Evolutionary conservation across 2,797 vertebrate species (phyloP).

Genomic region (Coilia nasus): DNA sequence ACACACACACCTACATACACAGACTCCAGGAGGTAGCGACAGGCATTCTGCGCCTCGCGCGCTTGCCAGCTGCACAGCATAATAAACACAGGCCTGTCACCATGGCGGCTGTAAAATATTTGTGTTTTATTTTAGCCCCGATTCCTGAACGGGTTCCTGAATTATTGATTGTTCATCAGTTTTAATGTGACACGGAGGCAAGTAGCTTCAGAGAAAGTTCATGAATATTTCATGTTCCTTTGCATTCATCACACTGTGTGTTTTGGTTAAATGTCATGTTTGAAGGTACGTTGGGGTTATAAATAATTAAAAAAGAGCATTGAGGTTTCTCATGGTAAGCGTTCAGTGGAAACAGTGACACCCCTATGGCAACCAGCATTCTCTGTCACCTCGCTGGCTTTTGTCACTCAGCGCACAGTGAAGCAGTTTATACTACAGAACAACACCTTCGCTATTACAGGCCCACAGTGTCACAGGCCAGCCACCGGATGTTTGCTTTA

Average conservation of each 20-base stretch:
- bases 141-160: conserved; percentile 4
- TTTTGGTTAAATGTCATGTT: conserved; percentile 55
- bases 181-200: background rate
- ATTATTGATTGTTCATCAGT: conserved; percentile 40
- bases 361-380: background rate
- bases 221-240: conserved; percentile 6
- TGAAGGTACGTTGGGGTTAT: background rate
- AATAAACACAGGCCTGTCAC: conserved; percentile 33
- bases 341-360: background rate
- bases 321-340: too few relatives aligned
- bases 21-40: conserved; percentile 5
- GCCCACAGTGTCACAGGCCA: background rate
- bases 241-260: conserved; percentile 57
- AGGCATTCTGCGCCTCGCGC: conserved; percentile 33
- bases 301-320: too few relatives aligned
- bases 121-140: background rate
- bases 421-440: background rate
- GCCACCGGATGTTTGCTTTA: background rate
- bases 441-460: background rate
- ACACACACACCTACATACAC: too few relatives aligned
- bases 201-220: background rate
- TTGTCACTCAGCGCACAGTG: background rate
- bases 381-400: background rate
- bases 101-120: conserved; percentile 21
- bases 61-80: conserved; percentile 27